Base-by-base conservation (phyloP, 2,113 vertebrate species). In the Oriolus oriolus region DNA sequence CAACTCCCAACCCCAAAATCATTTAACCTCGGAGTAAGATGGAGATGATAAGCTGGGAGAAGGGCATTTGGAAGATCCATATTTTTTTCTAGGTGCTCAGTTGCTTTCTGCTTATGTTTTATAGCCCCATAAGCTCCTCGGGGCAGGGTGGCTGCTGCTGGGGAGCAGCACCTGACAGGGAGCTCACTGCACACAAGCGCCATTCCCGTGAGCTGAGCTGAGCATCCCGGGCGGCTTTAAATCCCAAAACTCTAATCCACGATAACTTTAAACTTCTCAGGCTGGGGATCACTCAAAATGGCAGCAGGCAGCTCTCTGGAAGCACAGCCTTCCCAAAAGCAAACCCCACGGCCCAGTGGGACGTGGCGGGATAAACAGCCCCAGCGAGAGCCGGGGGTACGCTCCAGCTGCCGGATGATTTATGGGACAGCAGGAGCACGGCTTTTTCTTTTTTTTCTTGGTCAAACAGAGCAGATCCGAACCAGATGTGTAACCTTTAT, bases 401-500 rank as follows among this genome's bases (percentile, higher is more conserved):
- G 5, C 65, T 94, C 88, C 97, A 97, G 97, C 96, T 95, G 96
- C 9, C 33, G 64, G 5, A 37, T 97, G 97, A 98, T 97, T 97
- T 95, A 98, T 26, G 84, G 65, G 70, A 93, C 50, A 57, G 95
- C 95, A 77, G 93, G 76, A 94, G 94, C 17, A 24, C 81, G 47
- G 63, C 26, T 31, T 35, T 44, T 39, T 73, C 61, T 45, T 20
- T 10, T 44, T 45, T 20, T 45, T 45, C 74, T 84, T 3, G 6
- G 95, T 90, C 74, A 70, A 94, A 90, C 89, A 71, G 90, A 66
- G 91, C 63, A 93, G 97, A 98, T 97, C 94, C 41, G n/a, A 84
- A 97, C 90, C 98, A 98, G 98, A 98, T 98, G 98, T 98, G 33
- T 76, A 94, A 94, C 96, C 96, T 94, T 85, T 83, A 84, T 96